phyloP scores from a whole-genome alignment of 2,888 invertebrate genomes.

The Panzeria rudis region DNA sequence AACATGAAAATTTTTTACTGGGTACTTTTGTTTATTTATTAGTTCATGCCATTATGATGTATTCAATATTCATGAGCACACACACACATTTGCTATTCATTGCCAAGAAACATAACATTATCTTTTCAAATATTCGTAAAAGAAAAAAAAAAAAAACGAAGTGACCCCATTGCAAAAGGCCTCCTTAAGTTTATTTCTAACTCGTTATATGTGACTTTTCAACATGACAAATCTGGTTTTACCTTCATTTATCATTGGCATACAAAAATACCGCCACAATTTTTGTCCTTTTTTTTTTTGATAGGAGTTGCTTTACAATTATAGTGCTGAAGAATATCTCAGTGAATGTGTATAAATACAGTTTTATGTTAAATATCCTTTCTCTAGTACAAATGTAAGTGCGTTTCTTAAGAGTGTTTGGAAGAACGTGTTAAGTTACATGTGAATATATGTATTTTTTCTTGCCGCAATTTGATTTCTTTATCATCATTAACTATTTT shows the following conservation, averaged over 20 bases:
- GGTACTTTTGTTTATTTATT: background rate
- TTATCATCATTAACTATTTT: slow-evolving; percentile 55
- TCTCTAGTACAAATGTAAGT: background rate
- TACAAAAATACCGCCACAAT: slow-evolving; percentile 13
- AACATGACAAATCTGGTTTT: slow-evolving; percentile 67
- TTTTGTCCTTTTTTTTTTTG: background rate
- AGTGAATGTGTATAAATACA: background rate
- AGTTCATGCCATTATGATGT: slow-evolving; percentile 3
- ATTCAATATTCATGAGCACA: slow-evolving; percentile 3
- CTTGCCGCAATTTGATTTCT: slow-evolving; percentile 12
- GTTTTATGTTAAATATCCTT: background rate
- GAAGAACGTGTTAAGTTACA: slow-evolving; percentile 36
- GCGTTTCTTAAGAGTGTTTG: background rate
- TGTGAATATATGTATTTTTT: background rate
- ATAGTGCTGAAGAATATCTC: background rate
- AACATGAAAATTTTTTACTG: too few species aligned
- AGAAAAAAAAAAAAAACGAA: background rate
- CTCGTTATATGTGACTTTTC: slow-evolving; percentile 52
- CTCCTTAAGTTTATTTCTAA: slow-evolving; percentile 7
- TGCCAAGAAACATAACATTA: background rate
- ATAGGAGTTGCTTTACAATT: background rate
- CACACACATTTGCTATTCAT: slow-evolving; percentile 12
- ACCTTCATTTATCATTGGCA: slow-evolving; percentile 67
- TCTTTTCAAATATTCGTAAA: background rate
- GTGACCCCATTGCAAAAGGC: background rate